Evolutionary conservation across 2,113 vertebrate genomes (phyloP).

Genomic region (Triplophysa dalaica): DNA sequence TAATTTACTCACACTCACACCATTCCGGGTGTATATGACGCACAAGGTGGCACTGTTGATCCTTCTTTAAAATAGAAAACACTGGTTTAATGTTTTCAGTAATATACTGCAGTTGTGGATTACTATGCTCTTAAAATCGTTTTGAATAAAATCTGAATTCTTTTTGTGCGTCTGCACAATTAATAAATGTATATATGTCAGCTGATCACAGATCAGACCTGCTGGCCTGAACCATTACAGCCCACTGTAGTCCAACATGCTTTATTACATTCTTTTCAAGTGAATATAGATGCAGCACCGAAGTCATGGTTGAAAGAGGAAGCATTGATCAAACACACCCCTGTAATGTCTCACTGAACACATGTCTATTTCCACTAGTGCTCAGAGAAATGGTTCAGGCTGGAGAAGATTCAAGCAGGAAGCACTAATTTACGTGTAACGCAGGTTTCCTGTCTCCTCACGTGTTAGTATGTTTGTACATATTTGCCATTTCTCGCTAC

Average conservation of each 20-base stretch:
- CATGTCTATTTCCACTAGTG: slow-evolving; percentile 8
- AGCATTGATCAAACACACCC: slow-evolving; percentile 55
- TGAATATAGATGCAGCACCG: slow-evolving; percentile 6
- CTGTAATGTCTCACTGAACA: slow-evolving; percentile 22
- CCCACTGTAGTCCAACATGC: no score
- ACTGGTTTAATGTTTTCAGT: background rate
- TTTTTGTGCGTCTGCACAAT: no score
- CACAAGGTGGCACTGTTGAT: background rate
- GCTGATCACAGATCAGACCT: no score
- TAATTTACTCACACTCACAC: no score
- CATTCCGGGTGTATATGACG: no score
- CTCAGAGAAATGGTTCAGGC: slow-evolving; percentile 23
- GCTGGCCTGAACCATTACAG: no score
- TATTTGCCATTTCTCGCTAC: no score
- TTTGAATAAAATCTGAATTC: background rate
- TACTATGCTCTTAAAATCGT: background rate
- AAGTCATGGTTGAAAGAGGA: slow-evolving; percentile 46
- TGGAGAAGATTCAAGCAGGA: slow-evolving; percentile 31
- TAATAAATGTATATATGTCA: no score
- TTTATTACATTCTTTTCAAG: no score
- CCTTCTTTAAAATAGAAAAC: background rate
- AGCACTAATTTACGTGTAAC: background rate
- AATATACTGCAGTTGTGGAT: background rate
- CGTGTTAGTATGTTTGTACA: no score
- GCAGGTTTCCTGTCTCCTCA: no score